phyloP scores from a whole-genome alignment of 1,140 invertebrate species.

The Ylistrum balloti region DNA sequence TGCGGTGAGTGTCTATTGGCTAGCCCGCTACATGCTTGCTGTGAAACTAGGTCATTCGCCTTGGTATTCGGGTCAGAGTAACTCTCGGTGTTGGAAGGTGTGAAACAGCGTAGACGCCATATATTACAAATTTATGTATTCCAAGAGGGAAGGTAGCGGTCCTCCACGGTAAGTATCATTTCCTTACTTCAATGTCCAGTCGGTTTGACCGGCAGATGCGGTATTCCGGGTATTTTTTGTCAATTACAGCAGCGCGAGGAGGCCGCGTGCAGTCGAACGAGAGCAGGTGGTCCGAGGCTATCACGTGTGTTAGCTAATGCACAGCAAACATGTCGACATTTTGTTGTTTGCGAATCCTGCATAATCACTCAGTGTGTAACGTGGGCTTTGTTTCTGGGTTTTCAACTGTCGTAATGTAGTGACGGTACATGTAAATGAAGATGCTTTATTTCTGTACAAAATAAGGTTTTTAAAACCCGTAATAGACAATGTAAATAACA shows the following conservation, averaged over 20 bases:
- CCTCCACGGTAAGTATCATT: constrained; percentile 23
- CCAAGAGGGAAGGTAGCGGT: not conserved
- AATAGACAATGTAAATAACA: not conserved
- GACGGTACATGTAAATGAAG: not conserved
- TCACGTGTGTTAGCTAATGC: constrained; percentile 37
- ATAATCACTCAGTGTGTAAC: constrained; percentile 5
- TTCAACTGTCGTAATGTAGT: not conserved
- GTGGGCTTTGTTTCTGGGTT: not conserved
- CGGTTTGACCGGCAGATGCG: not conserved
- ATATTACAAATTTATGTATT: constrained; percentile 40
- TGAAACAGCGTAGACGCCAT: constrained; percentile 22
- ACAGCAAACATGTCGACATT: constrained; percentile 19
- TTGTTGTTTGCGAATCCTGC: constrained; percentile 37
- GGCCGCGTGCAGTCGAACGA: constrained; percentile 8
- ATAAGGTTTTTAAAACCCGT: not conserved
- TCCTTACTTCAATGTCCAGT: not conserved
- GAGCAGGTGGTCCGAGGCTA: constrained; percentile 6
- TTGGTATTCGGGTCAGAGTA: constrained; percentile 31
- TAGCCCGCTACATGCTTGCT: constrained; percentile 15
- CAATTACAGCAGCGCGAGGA: not conserved
- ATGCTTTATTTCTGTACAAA: not conserved
- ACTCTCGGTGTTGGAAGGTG: constrained; percentile 37
- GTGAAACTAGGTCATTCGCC: constrained; percentile 32
- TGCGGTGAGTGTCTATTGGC: constrained; percentile 37
- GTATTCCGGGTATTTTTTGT: not conserved